A percentile compares a stretch with the other conserved stretches of the same genome.
phyloP scores from a whole-genome alignment of 2,888 invertebrate species.

The Creontiades dilutus region DNA sequence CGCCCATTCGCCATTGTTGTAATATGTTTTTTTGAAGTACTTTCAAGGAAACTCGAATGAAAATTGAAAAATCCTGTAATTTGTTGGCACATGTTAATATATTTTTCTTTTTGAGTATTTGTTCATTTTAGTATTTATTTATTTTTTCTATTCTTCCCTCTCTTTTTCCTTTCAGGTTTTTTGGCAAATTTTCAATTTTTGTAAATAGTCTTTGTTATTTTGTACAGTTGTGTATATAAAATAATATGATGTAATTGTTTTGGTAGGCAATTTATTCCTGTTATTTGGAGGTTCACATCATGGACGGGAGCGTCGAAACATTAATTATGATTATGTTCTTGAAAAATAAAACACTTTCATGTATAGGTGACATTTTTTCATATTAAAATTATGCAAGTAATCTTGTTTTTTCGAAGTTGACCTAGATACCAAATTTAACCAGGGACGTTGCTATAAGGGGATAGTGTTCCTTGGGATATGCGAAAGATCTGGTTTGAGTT shows the following conservation, averaged over 20 bases:
- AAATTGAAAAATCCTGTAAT: constrained; percentile 3
- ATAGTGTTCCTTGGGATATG: too few species aligned
- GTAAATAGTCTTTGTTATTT: constrained; percentile 73
- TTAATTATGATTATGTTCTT: constrained; percentile 39
- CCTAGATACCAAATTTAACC: too few species aligned
- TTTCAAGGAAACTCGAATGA: background rate
- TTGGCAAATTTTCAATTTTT: constrained; percentile 49
- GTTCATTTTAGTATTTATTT: constrained; percentile 41
- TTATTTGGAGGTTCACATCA: constrained; percentile 74
- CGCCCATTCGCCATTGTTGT: background rate
- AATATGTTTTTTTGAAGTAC: background rate
- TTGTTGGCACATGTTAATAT: constrained; percentile 41
- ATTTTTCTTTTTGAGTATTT: constrained; percentile 41
- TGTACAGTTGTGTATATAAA: constrained; percentile 74
- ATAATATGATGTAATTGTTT: constrained; percentile 68
- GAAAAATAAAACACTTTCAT: constrained; percentile 46
- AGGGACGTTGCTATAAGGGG: too few species aligned
- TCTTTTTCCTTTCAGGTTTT: constrained; percentile 15
- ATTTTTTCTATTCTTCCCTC: constrained; percentile 23
- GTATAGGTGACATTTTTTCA: constrained; percentile 64
- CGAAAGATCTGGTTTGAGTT: too few species aligned
- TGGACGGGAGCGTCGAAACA: constrained; percentile 68
- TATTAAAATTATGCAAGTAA: constrained; percentile 69
- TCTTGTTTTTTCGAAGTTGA: background rate
- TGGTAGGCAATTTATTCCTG: constrained; percentile 45